Evolutionary conservation across 2,113 vertebrate species (phyloP), one percentile per base, ranked within the genome.

Genomic region (Hiodon tergisus): DNA sequence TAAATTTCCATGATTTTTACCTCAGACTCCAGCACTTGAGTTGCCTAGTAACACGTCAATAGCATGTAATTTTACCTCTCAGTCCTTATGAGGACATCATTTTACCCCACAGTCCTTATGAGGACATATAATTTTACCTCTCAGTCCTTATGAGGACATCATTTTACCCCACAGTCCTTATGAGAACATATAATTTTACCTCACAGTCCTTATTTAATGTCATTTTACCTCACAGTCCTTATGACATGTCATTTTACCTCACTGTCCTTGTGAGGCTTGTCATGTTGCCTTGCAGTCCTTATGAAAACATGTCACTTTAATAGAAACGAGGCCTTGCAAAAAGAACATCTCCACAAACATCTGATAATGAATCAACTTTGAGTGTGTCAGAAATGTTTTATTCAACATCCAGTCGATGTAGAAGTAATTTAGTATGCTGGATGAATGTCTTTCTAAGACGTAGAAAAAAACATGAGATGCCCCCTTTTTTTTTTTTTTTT

Each of bases 321-420:
- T 58, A 74, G 53, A 11, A 57, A 65, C 17, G 54, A 51, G 46
- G 46, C 46, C 54, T 71, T 60, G 11, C n/a, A 53, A 50, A 51
- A 52, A 61, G n/a, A 47, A 62, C 3, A 16, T 17, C 72, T 54
- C 54, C 4, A 10, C 63, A 59, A 58, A 48, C 54, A 57, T 74
- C 65, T 59, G 31, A 74, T 13, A 16, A 66, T 74, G 73, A 67
- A 74, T 58, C 54, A 14, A 74, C 51, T 74, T 63, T 31, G 52
- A 65, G 51, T 11, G 13, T 51, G 17, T 74, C 65, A 50, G n/a
- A 48, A 59, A 67, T 74, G 65, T 58, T 74, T 31, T 67, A 60
- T 53, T 61, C 63, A 14, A 67, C 46, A 11, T 60, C 31, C 60
- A 17, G 6, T 10, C 7, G 17, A 17, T 10, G 6, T 10, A 11